These are phyloP conservation scores for Lindbergichthys nudifrons DNA, from an alignment of 2,797 vertebrate species.

Conservation along the genomic window DNA sequence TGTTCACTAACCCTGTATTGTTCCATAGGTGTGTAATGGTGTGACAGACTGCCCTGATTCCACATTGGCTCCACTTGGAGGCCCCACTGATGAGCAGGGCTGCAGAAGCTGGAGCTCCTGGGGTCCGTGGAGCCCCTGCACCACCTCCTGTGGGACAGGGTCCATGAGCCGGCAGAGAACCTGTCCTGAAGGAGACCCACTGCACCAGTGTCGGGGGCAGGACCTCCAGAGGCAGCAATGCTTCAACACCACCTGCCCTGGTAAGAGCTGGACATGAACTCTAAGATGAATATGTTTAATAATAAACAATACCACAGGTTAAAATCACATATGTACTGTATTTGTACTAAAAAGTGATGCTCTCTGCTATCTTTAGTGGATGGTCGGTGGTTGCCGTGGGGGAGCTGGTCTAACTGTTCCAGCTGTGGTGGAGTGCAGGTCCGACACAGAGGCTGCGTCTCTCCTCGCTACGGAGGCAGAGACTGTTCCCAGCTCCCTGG, in stretches of 20 bases:
- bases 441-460: conserved; percentile 83
- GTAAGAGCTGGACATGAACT: conserved; percentile 66
- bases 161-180: conserved; percentile 76
- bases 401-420: conserved; percentile 89
- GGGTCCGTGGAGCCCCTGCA: conserved; percentile 88
- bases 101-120: conserved; percentile 88
- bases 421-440: conserved; percentile 85
- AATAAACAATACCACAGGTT: background rate
- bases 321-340: background rate
- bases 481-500: conserved; percentile 81
- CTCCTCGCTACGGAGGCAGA: conserved; percentile 85
- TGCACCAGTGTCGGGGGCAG: conserved; percentile 83
- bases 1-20: background rate
- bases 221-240: conserved; percentile 84
- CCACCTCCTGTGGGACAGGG: conserved; percentile 85
- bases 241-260: conserved; percentile 87
- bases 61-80: conserved; percentile 16
- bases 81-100: conserved; percentile 80
- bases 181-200: conserved; percentile 76
- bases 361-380: conserved; percentile 81
- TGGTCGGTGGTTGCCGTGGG: conserved; percentile 88
- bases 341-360: background rate
- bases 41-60: conserved; percentile 83
- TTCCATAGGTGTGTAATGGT: conserved; percentile 88
- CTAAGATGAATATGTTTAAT: background rate